Conservation (phyloP, 2,113 vertebrate genomes). For the Podocnemis expansa region DNA sequence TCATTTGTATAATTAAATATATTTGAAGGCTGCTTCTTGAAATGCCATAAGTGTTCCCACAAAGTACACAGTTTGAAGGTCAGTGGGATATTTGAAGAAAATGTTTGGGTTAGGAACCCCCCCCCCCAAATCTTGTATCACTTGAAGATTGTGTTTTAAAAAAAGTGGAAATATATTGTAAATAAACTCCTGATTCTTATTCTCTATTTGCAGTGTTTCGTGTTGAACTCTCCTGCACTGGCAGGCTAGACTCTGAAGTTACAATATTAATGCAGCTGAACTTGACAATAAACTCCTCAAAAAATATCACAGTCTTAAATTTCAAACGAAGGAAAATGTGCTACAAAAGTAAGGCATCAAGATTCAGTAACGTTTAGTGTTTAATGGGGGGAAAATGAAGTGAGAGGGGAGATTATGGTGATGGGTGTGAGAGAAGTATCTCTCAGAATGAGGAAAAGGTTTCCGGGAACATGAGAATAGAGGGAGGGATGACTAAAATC, state of each 20-base stretch:
- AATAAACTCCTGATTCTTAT: background rate
- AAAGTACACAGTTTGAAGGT: background rate
- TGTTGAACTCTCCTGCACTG: slow-evolving; percentile 94
- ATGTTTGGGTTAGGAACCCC: rapidly evolving
- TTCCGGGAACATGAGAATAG: background rate
- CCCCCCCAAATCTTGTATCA: rapidly evolving
- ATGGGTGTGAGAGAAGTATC: background rate
- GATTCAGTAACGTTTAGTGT: background rate
- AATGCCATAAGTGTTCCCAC: background rate
- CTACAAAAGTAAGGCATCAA: slow-evolving; percentile 88
- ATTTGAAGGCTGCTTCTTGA: rapidly evolving
- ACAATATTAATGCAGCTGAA: slow-evolving; percentile 95
- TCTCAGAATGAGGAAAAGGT: background rate
- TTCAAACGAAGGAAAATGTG: slow-evolving; percentile 99
- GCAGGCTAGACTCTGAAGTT: slow-evolving; percentile 93
- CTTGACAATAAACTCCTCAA: slow-evolving; percentile 87
- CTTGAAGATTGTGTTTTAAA: background rate
- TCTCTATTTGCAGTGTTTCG: slow-evolving; percentile 86
- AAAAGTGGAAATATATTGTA: background rate
- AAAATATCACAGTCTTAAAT: slow-evolving; percentile 99
- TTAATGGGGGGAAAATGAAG: background rate
- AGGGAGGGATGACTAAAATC: background rate
- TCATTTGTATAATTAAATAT: background rate
- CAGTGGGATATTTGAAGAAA: background rate
- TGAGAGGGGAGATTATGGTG: background rate